These are phyloP conservation scores for Tenthredo amoena DNA, from an alignment of 2,888 invertebrate genomes.

Conservation along the genomic window DNA sequence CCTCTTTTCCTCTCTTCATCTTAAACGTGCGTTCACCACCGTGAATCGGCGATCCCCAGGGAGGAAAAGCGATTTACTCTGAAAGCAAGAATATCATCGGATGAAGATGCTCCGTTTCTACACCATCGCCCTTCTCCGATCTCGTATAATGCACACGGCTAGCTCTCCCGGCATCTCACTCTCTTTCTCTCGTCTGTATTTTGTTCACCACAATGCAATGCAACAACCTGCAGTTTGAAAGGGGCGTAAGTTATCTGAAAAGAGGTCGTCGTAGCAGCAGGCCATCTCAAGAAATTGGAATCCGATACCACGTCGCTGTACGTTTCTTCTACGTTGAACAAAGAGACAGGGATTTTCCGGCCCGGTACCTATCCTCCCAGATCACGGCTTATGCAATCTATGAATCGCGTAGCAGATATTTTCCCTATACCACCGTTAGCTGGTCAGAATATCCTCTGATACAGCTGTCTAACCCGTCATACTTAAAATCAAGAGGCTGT, in stretches of 20 bases:
- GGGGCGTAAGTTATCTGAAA: slow-evolving; percentile 20
- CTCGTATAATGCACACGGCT: slow-evolving; percentile 45
- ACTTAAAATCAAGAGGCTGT: background rate
- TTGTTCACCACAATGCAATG: slow-evolving; percentile 38
- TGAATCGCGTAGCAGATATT: slow-evolving; percentile 24
- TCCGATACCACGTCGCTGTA: slow-evolving; percentile 44
- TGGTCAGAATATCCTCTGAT: slow-evolving; percentile 17
- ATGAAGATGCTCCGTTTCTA: slow-evolving; percentile 47
- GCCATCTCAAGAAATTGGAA: slow-evolving; percentile 47
- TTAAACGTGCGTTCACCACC: slow-evolving; percentile 22
- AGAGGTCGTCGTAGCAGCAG: background rate
- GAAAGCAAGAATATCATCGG: slow-evolving; percentile 51
- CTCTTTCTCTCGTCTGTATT: slow-evolving; percentile 19
- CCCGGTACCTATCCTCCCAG: background rate
- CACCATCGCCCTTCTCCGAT: slow-evolving; percentile 17
- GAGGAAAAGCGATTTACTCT: slow-evolving; percentile 54
- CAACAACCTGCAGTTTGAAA: slow-evolving; percentile 34
- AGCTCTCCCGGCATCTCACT: background rate
- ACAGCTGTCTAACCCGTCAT: slow-evolving; percentile 9
- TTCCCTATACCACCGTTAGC: slow-evolving; percentile 1
- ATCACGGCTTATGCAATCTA: background rate
- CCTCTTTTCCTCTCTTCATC: slow-evolving; percentile 19
- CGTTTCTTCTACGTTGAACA: slow-evolving; percentile 20
- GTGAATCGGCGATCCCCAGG: slow-evolving; percentile 37
- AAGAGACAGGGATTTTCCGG: slow-evolving; percentile 14